Conservation (phyloP, 2,797 vertebrate species). For the Hybognathus amarus region DNA sequence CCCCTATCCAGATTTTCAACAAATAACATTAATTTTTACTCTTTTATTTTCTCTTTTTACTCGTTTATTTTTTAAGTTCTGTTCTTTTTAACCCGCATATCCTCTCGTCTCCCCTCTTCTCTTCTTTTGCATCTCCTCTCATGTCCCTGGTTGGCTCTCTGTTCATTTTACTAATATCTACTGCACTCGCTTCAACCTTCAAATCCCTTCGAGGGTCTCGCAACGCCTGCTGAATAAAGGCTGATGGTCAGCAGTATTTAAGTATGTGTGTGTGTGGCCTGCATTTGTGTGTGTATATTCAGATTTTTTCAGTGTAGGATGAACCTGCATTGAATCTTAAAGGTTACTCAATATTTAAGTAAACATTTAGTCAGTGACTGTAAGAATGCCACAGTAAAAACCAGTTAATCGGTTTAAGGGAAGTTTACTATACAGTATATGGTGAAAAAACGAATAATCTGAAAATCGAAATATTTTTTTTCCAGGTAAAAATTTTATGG, state of each 20-base stretch:
- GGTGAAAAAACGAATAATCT: neutral
- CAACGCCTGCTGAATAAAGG: slow-evolving; percentile 12
- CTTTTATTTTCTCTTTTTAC: too few species aligned
- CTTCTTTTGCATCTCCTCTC: neutral
- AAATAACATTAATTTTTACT: neutral
- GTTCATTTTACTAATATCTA: slow-evolving; percentile 26
- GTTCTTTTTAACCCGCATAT: slow-evolving; percentile 19
- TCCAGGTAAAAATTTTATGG: too few species aligned
- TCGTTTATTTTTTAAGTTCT: neutral
- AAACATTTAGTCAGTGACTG: neutral
- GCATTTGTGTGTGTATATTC: slow-evolving; percentile 38
- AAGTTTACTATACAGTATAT: neutral
- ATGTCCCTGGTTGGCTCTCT: slow-evolving; percentile 34
- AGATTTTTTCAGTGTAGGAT: neutral
- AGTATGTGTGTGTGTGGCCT: slow-evolving; percentile 27
- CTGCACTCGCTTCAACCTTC: slow-evolving; percentile 24
- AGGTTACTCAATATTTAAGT: neutral
- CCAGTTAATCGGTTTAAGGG: neutral
- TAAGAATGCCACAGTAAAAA: neutral
- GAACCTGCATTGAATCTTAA: neutral
- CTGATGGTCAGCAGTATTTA: slow-evolving; percentile 47
- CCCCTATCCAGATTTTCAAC: neutral
- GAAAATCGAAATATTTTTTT: neutral
- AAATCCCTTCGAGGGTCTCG: slow-evolving; percentile 12
- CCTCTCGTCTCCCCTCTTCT: neutral